Percentiles rank a stretch among this genome's conserved stretches.
These are phyloP conservation scores for Drosophila peninsularis DNA, from an alignment of 2,888 invertebrate genomes.

Conservation along the genomic window DNA sequence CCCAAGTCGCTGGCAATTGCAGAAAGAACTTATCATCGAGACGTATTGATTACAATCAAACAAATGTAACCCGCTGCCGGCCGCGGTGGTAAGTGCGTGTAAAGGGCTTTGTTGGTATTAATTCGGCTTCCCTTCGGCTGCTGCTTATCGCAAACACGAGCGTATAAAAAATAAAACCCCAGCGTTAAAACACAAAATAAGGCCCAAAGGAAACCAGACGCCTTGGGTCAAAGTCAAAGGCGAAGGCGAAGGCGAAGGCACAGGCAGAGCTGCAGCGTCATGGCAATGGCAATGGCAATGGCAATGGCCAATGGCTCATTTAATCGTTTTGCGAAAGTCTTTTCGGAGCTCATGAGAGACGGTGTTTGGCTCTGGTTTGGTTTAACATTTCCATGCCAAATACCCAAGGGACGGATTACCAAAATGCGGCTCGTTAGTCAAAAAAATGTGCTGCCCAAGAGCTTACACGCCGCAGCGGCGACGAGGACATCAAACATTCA, in stretches of 20 bases:
- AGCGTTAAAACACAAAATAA: conserved; percentile 36
- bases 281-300: conserved; percentile 15
- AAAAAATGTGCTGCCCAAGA: conserved; percentile 70
- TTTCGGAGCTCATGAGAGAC: conserved; percentile 39
- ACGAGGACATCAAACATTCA: conserved; percentile 64
- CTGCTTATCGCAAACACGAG: conserved; percentile 31
- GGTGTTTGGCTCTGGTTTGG: conserved; percentile 28
- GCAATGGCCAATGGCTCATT: conserved; percentile 74
- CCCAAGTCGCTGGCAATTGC: neutral
- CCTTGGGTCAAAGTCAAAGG: conserved; percentile 60
- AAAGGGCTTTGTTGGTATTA: conserved; percentile 45
- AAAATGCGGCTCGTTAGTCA: conserved; percentile 78
- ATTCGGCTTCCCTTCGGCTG: conserved; percentile 24
- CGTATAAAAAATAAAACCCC: conserved; percentile 27
- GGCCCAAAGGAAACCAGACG: conserved; percentile 32
- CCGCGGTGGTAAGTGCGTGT: conserved; percentile 38
- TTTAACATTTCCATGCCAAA: conserved; percentile 54
- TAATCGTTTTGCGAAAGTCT: conserved; percentile 73
- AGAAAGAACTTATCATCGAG: neutral
- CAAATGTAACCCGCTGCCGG: neutral
- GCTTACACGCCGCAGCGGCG: conserved; percentile 66
- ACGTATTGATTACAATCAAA: conserved; percentile 14
- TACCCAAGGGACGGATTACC: conserved; percentile 76
- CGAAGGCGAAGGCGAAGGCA: conserved; percentile 10
- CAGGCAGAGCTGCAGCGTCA: neutral